These are phyloP conservation scores for Phyllostomus discolor DNA, from an alignment of 2,113 vertebrate genomes.

Conservation along the genomic window DNA sequence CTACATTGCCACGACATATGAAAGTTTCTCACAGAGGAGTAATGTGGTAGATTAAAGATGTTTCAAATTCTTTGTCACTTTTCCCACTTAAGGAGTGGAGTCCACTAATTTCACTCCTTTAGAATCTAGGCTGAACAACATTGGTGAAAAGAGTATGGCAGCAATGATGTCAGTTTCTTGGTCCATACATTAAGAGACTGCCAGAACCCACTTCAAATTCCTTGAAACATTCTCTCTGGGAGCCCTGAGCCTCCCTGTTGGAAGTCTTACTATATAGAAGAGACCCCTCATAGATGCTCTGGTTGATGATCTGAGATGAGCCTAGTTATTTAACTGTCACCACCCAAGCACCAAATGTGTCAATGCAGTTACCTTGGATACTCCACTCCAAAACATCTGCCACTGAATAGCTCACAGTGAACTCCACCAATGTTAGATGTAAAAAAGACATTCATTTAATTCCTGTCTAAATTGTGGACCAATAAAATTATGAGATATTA, in stretches of 20 bases:
- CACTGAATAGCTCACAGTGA: not conserved
- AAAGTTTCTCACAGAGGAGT: not conserved
- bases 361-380: not conserved
- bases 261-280: not conserved
- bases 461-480: not conserved
- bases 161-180: not conserved
- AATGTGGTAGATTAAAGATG: not conserved
- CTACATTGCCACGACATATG: too few species aligned
- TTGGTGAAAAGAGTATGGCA: not conserved
- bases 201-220: not conserved
- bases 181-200: not conserved
- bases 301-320: not conserved
- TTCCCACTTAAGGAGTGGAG: not conserved
- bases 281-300: rapidly evolving
- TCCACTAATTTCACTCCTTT: not conserved
- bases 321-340: rapidly evolving
- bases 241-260: rapidly evolving
- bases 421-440: not conserved
- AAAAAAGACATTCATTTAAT: not conserved
- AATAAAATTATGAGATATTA: not conserved
- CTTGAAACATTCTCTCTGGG: not conserved
- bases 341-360: not conserved
- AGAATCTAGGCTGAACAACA: not conserved
- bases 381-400: not conserved
- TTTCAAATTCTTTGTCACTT: not conserved